Base-by-base conservation (phyloP, 1,140 invertebrate species). In the Scaptomyza hsui region DNA sequence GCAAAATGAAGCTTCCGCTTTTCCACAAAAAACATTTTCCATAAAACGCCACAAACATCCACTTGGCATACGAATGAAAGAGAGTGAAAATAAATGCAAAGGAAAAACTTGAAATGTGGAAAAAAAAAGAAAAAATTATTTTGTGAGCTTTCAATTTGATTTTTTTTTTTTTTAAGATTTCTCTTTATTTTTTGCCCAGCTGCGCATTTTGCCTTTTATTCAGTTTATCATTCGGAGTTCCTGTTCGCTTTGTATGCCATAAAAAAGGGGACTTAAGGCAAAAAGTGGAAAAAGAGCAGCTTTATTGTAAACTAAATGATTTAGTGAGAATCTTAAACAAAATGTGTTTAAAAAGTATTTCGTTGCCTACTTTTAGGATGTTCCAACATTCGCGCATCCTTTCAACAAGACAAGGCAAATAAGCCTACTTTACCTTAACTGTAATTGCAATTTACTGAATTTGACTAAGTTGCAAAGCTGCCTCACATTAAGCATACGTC, bases 401-500 rank as follows among this genome's bases (percentile, higher is more conserved):
- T n/a, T n/a, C n/a, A n/a, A n/a, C n/a, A 21, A 47, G 1, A 12
- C 10, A n/a, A 24, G 44, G 19, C n/a, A 10, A 29, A 32, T 9
- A 29, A 1, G 4, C 4, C 7, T 29, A n/a, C n/a, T n/a, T n/a
- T n/a, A n/a, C 9, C 4, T n/a, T 6, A 15, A 47, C 21, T 26
- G 4, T 37, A 4, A 19, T 5, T 45, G 16, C 15, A 21, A 3
- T 37, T 47, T 19, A 44, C 48, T 48, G 47, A 21, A 64, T 24
- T 64, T 39, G 19, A 3, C 26, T 24, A 18, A 41, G 32, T 29
- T 26, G 47, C 26, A 16, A 18, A 41, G 44, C 47, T 45, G 26
- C 6, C 16, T 9, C 37, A 45, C 37, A 78, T 83, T 63, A 60
- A 65, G 79, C 56, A 72, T 82, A 83, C 79, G 65, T 35, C 71